Conservation (phyloP, 2,113 vertebrate genomes). For the Erinaceus europaeus region DNA sequence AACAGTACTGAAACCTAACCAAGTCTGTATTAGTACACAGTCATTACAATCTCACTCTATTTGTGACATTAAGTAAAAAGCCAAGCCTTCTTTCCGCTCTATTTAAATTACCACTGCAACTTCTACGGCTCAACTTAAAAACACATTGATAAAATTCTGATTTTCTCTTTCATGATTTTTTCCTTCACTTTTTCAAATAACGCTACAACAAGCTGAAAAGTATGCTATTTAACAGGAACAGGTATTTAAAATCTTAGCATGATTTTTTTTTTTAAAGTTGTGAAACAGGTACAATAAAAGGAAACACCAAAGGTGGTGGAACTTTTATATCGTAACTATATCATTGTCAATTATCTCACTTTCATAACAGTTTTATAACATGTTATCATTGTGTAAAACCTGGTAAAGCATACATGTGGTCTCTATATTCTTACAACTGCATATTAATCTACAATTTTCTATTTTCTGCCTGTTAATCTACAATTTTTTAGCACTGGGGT, state of each 20-base stretch:
- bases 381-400: not conserved
- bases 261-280: not conserved
- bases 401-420: not conserved
- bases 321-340: not conserved
- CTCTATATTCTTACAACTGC: not conserved
- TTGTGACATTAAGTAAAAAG: not conserved
- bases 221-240: not conserved
- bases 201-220: not conserved
- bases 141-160: not conserved
- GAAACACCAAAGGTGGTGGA: not conserved
- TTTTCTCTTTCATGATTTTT: conserved; percentile 2
- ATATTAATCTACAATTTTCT: conserved; percentile 4
- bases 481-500: no score
- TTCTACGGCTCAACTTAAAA: conserved; percentile 19
- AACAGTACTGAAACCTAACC: not conserved
- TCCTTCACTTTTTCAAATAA: conserved; percentile 8
- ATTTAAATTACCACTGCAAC: conserved; percentile 27
- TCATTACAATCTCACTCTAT: conserved; percentile 28
- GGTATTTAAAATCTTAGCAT: conserved; percentile 5
- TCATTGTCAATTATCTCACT: not conserved
- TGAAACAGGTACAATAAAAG: not conserved
- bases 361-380: conserved; percentile 3
- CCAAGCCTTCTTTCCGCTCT: not conserved
- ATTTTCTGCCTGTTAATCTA: no score
- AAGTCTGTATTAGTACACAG: conserved; percentile 4